phyloP scores from a whole-genome alignment of 2,888 invertebrate genomes.

The Drosophila ezoana region DNA sequence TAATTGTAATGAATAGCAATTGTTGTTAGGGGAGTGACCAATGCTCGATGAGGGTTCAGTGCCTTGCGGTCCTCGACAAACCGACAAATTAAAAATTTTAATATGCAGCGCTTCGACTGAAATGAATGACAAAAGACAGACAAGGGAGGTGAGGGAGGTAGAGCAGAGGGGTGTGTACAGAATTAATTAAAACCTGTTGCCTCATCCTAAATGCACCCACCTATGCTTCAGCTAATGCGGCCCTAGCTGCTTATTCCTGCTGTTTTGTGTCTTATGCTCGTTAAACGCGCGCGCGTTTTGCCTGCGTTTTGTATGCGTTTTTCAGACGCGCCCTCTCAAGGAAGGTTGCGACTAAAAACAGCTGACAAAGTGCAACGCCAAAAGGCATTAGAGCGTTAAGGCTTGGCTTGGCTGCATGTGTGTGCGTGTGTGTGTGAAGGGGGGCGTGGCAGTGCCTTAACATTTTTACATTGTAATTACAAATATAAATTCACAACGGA shows the following conservation, averaged over 20 bases:
- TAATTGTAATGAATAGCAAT: slow-evolving; percentile 1
- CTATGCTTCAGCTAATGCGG: slow-evolving; percentile 1
- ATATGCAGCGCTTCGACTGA: slow-evolving; percentile 21
- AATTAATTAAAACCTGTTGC: slow-evolving; percentile 49
- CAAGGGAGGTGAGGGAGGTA: not conserved
- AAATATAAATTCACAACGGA: slow-evolving; percentile 63
- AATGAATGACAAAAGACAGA: slow-evolving; percentile 14
- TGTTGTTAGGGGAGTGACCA: slow-evolving; percentile 11
- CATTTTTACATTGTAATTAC: slow-evolving; percentile 41
- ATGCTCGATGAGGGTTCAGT: slow-evolving; percentile 15
- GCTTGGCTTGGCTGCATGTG: slow-evolving; percentile 5
- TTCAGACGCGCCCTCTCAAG: slow-evolving; percentile 1
- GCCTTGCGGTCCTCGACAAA: slow-evolving; percentile 22
- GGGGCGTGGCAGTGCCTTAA: slow-evolving; percentile 28
- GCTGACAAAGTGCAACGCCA: slow-evolving; percentile 49
- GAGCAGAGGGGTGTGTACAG: too few relatives aligned
- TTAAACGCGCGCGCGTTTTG: slow-evolving; percentile 9
- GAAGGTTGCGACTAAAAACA: slow-evolving; percentile 22
- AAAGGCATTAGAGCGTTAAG: slow-evolving; percentile 69
- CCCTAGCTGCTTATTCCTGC: not conserved
- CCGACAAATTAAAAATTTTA: slow-evolving; percentile 54
- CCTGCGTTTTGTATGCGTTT: slow-evolving; percentile 41
- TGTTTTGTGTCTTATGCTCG: not conserved
- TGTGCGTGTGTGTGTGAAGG: not conserved
- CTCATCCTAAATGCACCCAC: slow-evolving; percentile 2